Base-by-base conservation (phyloP, 2,113 vertebrate genomes). In the Tapirus terrestris region DNA sequence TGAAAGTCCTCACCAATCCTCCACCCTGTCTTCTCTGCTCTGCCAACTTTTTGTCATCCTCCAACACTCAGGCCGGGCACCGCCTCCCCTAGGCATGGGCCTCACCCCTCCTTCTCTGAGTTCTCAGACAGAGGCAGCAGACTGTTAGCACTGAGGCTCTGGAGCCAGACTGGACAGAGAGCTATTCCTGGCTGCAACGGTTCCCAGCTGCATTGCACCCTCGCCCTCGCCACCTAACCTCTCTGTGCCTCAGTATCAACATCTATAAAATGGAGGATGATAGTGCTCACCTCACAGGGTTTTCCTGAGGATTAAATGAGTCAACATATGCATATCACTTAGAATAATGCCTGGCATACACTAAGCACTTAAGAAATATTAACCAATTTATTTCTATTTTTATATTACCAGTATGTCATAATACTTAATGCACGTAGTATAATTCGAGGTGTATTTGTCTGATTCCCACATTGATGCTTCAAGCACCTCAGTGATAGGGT, bases 371-470 rank as follows among this genome's bases (percentile, higher is more conserved):
- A 84, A 72, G 45, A 80, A 91, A 75, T 86, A 77, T 72, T 67
- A 70, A 31, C 21, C 45, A 61, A 45, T 20, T 83, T 90, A 77
- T 89, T 53, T 93, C 75, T 81, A 68, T 61, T 51, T 56, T 43
- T 91, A 60, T 48, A n/a, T 63, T 94, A 90, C 29, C 43, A 36
- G 23, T 79, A 51, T 58, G 68, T 20, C 29, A 31, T 83, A 36
- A 29, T 45, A 93, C 1, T 60, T 60, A 61, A 70, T 18, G 45
- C 2, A 33, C 6, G 18, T n/a, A 68, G 16, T 20, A 21, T 90
- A 95, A 90, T 25, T 89, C 33, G 51, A 81, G 13, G 33, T 77
- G 73, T 92, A 25, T 82, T 75, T 53, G 36, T 67, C 73, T 82
- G n/a, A 39, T 63, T 70, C 33, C 9, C 21, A 70, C 65, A 80